Evolutionary conservation across 2,888 invertebrate species (phyloP), one percentile per base, ranked within the genome.

Genomic region (Parasteatoda lunata): DNA sequence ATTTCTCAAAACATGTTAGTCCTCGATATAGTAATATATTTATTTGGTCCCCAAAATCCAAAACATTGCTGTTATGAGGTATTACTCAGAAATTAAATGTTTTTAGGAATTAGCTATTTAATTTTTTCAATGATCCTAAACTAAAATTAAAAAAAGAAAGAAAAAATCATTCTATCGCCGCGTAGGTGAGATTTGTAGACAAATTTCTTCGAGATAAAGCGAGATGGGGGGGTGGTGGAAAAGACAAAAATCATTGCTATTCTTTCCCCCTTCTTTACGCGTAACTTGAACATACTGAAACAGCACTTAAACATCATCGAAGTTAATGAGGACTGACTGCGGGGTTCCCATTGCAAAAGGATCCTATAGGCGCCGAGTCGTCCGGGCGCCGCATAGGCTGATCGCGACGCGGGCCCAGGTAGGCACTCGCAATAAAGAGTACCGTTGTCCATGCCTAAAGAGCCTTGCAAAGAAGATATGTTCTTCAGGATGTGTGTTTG

Each of bases 241-340:
- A 59, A 59, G 59, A 59, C 59, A 59, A 59, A n/a, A 59, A 59
- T 59, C 59, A n/a, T n/a, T 59, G 59, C n/a, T 13, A n/a, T 11
- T 47, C 73, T 54, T 45, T 65, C 77, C 54, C n/a, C 52, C 77
- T 68, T 77, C 68, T 72, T 73, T 71, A 77, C 84, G 73, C 79
- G 85, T 85, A 85, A 85, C 85, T 52, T 80, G 85, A 85, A 79
- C 85, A 85, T 80, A 79, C 85, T 75, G 69, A 78, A 78, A 78
- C 78, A 84, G 73, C 84, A 71, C 79, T 80, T 76, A 30, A 76
- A 80, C 85, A 85, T 85, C 79, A 79, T 75, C 49, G 75, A 75
- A 73, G 85, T 80, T 85, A 85, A 85, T 85, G 85, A 85, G 85
- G 79, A 80, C 64, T 79, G 85, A 85, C 85, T 80, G 76, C 78